Evolutionary conservation across 2,797 vertebrate species (phyloP).

Genomic region (Fistularia commersonii): DNA sequence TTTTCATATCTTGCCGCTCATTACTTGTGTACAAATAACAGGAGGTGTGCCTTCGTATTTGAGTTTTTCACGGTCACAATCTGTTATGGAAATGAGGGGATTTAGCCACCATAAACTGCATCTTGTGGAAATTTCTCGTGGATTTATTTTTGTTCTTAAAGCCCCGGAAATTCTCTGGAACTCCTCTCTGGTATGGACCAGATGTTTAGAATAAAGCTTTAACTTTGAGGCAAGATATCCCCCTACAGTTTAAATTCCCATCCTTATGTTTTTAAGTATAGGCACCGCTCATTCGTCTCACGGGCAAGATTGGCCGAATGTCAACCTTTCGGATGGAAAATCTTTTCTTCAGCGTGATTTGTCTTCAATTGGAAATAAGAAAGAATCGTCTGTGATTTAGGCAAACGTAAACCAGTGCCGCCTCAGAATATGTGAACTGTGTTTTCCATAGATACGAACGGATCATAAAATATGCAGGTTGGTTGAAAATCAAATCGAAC

Average conservation of each 20-base stretch:
- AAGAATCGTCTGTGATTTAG: no score
- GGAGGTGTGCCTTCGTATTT: slow-evolving; percentile 32
- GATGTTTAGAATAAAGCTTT: slow-evolving; percentile 46
- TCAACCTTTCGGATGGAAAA: slow-evolving; percentile 2
- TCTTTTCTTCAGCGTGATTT: not conserved
- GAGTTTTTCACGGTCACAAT: slow-evolving; percentile 43
- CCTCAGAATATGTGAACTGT: no score
- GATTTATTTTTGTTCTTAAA: slow-evolving; percentile 57
- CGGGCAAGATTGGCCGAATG: slow-evolving; percentile 3
- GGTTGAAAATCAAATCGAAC: not conserved
- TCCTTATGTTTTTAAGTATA: slow-evolving; percentile 11
- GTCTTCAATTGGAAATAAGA: no score
- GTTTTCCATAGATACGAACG: no score
- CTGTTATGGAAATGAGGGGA: slow-evolving; percentile 64
- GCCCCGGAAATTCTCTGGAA: slow-evolving; percentile 38
- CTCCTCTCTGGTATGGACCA: slow-evolving; percentile 39
- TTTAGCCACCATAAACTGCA: slow-evolving; percentile 59
- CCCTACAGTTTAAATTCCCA: slow-evolving; percentile 13
- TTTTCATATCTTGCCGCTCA: slow-evolving; percentile 5
- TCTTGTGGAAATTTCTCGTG: slow-evolving; percentile 40
- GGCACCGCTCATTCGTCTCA: slow-evolving; percentile 12
- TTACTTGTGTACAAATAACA: slow-evolving; percentile 19
- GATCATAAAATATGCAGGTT: not conserved
- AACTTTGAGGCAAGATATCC: slow-evolving; percentile 18
- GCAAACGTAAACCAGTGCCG: no score